A percentile compares a stretch with the other conserved stretches of the same genome.
These are phyloP conservation scores for Carassius gibelio DNA, from an alignment of 2,113 vertebrate species.

Conservation along the genomic window DNA sequence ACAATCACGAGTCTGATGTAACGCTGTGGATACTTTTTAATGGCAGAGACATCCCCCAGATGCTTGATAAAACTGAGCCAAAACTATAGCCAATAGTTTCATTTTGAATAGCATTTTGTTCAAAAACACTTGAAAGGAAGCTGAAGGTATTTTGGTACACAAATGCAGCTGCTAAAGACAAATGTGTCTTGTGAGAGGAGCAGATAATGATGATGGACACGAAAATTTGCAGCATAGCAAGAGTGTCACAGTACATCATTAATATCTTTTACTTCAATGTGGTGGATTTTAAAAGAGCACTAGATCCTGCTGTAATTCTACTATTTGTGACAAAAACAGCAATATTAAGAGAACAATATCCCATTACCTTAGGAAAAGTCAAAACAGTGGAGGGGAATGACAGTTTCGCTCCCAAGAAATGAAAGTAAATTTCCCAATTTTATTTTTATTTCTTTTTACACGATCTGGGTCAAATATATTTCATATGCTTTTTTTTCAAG, in stretches of 20 bases:
- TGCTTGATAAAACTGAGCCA: background rate
- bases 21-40: background rate
- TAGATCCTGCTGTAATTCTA: background rate
- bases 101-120: background rate
- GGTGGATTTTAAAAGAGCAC: background rate
- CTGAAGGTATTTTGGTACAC: background rate
- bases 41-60: background rate
- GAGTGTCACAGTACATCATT: background rate
- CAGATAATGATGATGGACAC: background rate
- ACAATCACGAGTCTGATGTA: background rate
- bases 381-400: background rate
- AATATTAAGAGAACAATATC: background rate
- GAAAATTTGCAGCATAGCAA: background rate
- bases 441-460: background rate
- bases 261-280: background rate
- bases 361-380: background rate
- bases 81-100: no score
- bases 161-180: background rate
- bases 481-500: background rate
- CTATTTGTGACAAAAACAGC: background rate
- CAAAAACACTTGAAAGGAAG: background rate
- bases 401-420: background rate
- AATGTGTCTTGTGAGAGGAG: background rate
- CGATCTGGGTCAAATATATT: constrained; percentile 18
- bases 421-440: background rate